phyloP scores from a whole-genome alignment of 2,113 vertebrate species.

The Scophthalmus maximus region DNA sequence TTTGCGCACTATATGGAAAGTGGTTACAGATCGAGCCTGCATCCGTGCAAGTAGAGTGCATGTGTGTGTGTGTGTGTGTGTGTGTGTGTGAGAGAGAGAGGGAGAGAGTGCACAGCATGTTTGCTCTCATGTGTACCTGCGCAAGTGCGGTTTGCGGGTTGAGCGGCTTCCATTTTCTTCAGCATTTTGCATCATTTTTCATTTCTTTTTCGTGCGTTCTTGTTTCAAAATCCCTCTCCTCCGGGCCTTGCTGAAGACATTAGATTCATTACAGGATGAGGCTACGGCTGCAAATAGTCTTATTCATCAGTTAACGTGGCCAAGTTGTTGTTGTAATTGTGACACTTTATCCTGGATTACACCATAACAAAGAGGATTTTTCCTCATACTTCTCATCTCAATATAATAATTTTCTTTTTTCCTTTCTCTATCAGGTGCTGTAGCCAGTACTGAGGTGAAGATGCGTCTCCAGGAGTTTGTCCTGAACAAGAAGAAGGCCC shows the following conservation, averaged over 20 bases:
- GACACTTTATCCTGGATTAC: no score
- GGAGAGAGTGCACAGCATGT: conserved; percentile 17
- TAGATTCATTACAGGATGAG: not conserved
- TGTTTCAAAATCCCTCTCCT: not conserved
- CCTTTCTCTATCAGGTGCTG: conserved; percentile 85
- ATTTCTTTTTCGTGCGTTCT: not conserved
- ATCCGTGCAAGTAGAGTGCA: not conserved
- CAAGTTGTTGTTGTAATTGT: no score
- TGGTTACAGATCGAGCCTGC: conserved; percentile 43
- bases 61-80: no score
- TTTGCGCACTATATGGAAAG: conserved; percentile 68
- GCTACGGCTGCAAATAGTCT: not conserved
- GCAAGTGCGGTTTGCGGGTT: not conserved
- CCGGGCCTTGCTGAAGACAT: not conserved
- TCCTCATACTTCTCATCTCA: not conserved
- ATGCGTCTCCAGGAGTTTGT: conserved; percentile 98
- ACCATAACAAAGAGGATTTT: not conserved
- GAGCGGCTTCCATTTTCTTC: not conserved
- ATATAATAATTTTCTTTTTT: not conserved
- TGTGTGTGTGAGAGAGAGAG: no score
- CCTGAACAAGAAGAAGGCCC: conserved; percentile 97
- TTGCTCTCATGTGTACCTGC: conserved; percentile 32
- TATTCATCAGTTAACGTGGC: no score
- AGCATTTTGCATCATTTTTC: not conserved
- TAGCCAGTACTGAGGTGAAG: conserved; percentile 98